Base-by-base conservation (phyloP, 2,888 invertebrate species). In the Drosophila macrospina region DNA sequence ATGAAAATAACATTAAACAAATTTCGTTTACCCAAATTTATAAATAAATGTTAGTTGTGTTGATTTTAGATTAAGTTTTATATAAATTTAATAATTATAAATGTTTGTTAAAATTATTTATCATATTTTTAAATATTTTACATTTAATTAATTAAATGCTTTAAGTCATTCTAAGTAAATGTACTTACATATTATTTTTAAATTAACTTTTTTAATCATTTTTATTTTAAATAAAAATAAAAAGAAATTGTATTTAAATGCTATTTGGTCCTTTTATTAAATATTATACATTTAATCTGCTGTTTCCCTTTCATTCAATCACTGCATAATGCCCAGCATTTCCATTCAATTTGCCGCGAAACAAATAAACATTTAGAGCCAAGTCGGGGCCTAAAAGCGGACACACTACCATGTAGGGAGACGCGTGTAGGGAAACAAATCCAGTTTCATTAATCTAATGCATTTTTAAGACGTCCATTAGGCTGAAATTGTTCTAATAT, bases 361-460 rank as follows among this genome's bases (percentile, higher is more conserved):
- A 47, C 4, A n/a, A 42, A 54, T 39, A 55, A 34, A 55, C 42
- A 47, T 59, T 50, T 54, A 24, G 15, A n/a, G 56, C 45, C 26
- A 56, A 45, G 45, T 56, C 45, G 45, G 36, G 28, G 6, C 28
- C 26, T n/a, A 51, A 39, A 36, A 56, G 55, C 41, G 42, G 41
- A 20, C 20, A 20, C 3, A 3, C n/a, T 42, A 42, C 54, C 8
- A 28, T 39, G n/a, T 15, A 5, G 11, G 11, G 15, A 41, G 45
- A 47, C 45, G 20, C 3, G 3, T 57, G 24, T 55, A 47, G 26
- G n/a, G 28, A 55, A 54, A 57, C 54, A 62, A 78, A 69, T 74
- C 57, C 55, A 66, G 71, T 78, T 82, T 86, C 86, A 82, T 78
- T 83, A 84, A 71, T 67, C 72, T 76, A 80, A 78, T 81, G 78